A percentile compares a stretch with the other conserved stretches of the same genome.
Conservation (phyloP, 2,113 vertebrate genomes). For the Austrofundulus limnaeus region DNA sequence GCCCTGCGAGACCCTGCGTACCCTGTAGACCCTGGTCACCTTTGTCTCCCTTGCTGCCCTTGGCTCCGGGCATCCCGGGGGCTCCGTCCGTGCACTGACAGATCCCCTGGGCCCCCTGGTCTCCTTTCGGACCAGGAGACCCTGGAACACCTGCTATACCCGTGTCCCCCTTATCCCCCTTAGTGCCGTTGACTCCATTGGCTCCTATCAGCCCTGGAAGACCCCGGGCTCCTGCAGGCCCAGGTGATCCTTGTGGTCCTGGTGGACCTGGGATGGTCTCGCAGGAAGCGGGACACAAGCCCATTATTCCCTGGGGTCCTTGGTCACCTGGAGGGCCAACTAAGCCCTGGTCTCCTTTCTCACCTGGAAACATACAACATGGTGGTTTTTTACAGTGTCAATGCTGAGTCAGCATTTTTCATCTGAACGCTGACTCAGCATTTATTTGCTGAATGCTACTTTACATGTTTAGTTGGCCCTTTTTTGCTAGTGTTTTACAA, state of each 20-base stretch:
- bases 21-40: slow-evolving; percentile 59
- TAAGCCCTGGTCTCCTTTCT: slow-evolving; percentile 70
- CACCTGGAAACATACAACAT: slow-evolving; percentile 62
- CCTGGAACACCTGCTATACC: slow-evolving; percentile 63
- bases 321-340: slow-evolving; percentile 54
- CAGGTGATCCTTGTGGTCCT: slow-evolving; percentile 64
- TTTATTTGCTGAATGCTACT: too few species aligned
- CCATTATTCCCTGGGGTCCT: slow-evolving; percentile 67
- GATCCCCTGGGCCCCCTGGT: slow-evolving; percentile 58
- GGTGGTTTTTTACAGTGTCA: too few species aligned
- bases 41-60: slow-evolving; percentile 59
- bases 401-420: too few species aligned
- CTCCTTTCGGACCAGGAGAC: slow-evolving; percentile 64
- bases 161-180: slow-evolving; percentile 61
- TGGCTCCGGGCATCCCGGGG: slow-evolving; percentile 47
- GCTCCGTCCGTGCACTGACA: slow-evolving; percentile 71
- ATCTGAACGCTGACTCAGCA: too few species aligned
- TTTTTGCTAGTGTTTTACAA: too few species aligned
- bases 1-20: slow-evolving; percentile 46
- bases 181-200: slow-evolving; percentile 51
- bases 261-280: slow-evolving; percentile 44
- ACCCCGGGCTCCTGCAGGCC: slow-evolving; percentile 64
- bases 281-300: slow-evolving; percentile 68
- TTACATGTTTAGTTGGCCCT: too few species aligned
- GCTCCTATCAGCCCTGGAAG: slow-evolving; percentile 60